Evolutionary conservation across 2,797 vertebrate genomes (phyloP).

Genomic region (Fistularia commersonii): DNA sequence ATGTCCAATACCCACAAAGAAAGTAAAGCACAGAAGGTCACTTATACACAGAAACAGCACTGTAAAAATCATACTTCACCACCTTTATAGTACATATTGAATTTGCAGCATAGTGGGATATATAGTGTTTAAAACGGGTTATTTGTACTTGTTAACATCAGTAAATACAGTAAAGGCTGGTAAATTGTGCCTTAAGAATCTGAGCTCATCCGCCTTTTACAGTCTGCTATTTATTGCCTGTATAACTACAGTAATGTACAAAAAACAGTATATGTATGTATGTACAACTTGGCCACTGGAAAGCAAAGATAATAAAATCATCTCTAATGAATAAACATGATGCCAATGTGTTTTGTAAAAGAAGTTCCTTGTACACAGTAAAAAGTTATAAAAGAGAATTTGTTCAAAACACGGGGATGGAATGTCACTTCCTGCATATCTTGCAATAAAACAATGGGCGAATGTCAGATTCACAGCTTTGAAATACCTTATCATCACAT

Average conservation of each 20-base stretch:
- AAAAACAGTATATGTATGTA: constrained; percentile 25
- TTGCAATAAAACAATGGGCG: constrained; percentile 32
- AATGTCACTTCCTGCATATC: constrained; percentile 55
- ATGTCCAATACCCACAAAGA: constrained; percentile 75
- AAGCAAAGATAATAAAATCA: constrained; percentile 16
- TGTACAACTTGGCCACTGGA: constrained; percentile 26
- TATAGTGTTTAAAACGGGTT: constrained; percentile 49
- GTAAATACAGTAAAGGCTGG: constrained; percentile 56
- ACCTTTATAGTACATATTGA: constrained; percentile 61
- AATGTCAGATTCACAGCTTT: constrained; percentile 45
- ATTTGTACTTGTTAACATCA: constrained; percentile 47
- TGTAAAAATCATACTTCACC: constrained; percentile 67
- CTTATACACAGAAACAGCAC: constrained; percentile 79
- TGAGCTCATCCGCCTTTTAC: constrained; percentile 48
- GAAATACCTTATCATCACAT: constrained; percentile 28
- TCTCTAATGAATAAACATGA: constrained; percentile 32
- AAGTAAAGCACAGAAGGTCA: constrained; percentile 80
- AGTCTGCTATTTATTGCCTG: constrained; percentile 58
- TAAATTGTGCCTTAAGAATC: constrained; percentile 64
- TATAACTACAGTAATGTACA: constrained; percentile 66
- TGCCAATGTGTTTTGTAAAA: constrained; percentile 45
- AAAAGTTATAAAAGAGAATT: constrained; percentile 70
- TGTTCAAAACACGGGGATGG: constrained; percentile 47
- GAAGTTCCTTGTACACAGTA: constrained; percentile 50
- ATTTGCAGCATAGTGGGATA: constrained; percentile 71